Conservation (phyloP, 2,113 vertebrate species). For the Macroglossus sobrinus region DNA sequence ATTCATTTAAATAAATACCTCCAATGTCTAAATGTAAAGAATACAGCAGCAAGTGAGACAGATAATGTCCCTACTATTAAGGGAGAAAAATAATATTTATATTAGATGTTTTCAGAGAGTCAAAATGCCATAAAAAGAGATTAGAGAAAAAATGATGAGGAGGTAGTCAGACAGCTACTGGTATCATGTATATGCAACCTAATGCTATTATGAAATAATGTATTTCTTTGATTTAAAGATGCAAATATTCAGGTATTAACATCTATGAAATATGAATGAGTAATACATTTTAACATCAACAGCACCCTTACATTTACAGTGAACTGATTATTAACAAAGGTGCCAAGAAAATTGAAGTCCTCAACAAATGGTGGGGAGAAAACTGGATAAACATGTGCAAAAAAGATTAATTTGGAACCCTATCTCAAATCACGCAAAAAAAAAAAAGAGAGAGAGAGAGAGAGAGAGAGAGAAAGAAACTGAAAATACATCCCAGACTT, state of each 20-base stretch:
- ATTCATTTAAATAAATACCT: neutral
- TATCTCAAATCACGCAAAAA: neutral
- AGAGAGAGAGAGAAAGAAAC: neutral
- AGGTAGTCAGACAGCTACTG: neutral
- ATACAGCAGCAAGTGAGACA: neutral
- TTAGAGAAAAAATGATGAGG: neutral
- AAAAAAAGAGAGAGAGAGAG: neutral
- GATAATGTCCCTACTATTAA: neutral
- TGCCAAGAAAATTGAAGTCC: too few relatives aligned
- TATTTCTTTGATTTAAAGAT: neutral
- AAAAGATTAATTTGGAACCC: neutral
- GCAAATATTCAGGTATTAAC: neutral
- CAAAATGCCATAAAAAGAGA: neutral
- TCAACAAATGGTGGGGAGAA: too few relatives aligned
- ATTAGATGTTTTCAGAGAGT: neutral
- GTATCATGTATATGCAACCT: neutral
- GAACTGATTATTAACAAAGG: neutral
- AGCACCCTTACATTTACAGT: neutral
- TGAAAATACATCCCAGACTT: neutral
- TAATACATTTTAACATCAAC: neutral
- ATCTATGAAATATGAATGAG: neutral
- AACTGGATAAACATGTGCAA: neutral
- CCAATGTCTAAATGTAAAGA: neutral
- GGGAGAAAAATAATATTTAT: neutral
- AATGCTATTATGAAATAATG: neutral